Percentiles rank a stretch among this genome's conserved stretches.
Conservation (phyloP, 2,888 invertebrate species). For the Ectemnius cavifrons region DNA sequence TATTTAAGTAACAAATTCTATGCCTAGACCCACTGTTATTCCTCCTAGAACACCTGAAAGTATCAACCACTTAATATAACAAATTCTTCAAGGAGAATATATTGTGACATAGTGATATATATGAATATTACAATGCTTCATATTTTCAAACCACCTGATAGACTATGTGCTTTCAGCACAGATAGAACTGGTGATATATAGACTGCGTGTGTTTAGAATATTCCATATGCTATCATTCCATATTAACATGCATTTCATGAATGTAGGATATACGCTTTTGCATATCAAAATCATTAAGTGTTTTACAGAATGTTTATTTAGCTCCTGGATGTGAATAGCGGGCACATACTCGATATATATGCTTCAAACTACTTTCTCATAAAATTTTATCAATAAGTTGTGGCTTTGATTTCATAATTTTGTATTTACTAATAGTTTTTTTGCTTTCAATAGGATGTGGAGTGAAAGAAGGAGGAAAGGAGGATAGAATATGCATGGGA, state of each 20-base stretch:
- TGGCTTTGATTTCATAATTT: conserved; percentile 64
- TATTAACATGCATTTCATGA: conserved; percentile 57
- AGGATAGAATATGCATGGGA: conserved; percentile 76
- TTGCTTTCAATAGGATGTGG: conserved; percentile 76
- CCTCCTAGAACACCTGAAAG: conserved; percentile 47
- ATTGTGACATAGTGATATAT: conserved; percentile 38
- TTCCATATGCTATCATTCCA: conserved; percentile 52
- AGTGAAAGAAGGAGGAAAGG: conserved; percentile 71
- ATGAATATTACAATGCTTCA: conserved; percentile 48
- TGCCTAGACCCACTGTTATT: conserved; percentile 38
- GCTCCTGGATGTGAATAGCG: conserved; percentile 65
- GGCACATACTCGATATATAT: conserved; percentile 60
- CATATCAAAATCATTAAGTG: conserved; percentile 59
- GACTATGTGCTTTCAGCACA: conserved; percentile 52
- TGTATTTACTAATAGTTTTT: conserved; percentile 76
- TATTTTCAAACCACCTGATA: conserved; percentile 38
- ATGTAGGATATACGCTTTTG: conserved; percentile 59
- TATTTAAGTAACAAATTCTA: conserved; percentile 35
- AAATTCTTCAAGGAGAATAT: conserved; percentile 36
- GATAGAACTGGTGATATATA: conserved; percentile 51
- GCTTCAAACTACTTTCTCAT: conserved; percentile 55
- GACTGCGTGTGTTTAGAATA: conserved; percentile 53
- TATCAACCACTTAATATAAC: conserved; percentile 46
- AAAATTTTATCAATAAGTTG: conserved; percentile 57
- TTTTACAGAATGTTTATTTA: conserved; percentile 66